Evolutionary conservation across 2,797 vertebrate species (phyloP), one percentile per base, ranked within the genome.

Genomic region (Lutjanus argentimaculatus): DNA sequence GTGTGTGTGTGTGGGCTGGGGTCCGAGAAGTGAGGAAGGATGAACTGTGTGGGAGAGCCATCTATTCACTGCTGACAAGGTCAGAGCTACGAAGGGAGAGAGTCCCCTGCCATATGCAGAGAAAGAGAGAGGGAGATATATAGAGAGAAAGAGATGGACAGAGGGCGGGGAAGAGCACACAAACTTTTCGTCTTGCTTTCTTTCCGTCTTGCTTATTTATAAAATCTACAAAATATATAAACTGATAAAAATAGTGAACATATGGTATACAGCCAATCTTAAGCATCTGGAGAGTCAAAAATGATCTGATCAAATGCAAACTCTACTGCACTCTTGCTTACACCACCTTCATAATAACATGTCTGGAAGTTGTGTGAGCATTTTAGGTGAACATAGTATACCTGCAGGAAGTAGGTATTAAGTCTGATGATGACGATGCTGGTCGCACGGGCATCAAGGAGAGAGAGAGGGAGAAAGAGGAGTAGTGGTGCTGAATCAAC

Each of bases 401-500:
- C 22, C 73, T 67, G 73, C 61, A 77, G 70, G 36, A 68, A 66
- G 66, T 25, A 79, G 42, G 49, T 58, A 59, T 79, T 40, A 72
- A 74, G 59, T 56, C 66, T 75, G 83, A 85, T 72, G 79, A 91
- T 90, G 89, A 89, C 64, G 21, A 80, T 57, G 88, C 66, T 67
- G 72, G 85, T 45, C 11, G 43, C 67, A 85, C 45, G 72, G 63
- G 71, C 30, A 77, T 77, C 73, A 86, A 75, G 77, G 70, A 79
- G 63, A 58, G 71, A 68, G 25, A 74, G 59, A 68, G 68, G 75
- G 66, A 77, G 65, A 11, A 19, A 79, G 85, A 67, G 68, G 63
- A 75, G 75, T 72, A 57, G 79, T 93, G 94, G 91, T 96, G 96
- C 96, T 96, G 97, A 97, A 96, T 97, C 97, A 97, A 97, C 96